These are phyloP conservation scores for Hestina assimilis DNA, from an alignment of 1,140 invertebrate species.

Conservation along the genomic window DNA sequence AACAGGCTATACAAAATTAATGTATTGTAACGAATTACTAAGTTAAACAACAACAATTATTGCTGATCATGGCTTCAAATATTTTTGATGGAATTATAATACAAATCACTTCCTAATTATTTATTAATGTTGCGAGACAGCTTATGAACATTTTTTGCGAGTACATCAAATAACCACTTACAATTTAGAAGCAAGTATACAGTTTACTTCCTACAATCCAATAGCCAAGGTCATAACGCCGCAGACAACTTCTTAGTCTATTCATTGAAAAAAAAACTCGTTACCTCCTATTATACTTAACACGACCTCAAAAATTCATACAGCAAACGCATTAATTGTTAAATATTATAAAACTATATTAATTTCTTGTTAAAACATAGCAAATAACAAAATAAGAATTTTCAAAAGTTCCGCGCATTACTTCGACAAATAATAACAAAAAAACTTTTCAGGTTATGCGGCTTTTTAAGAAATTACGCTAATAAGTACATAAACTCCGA, in stretches of 20 bases:
- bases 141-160: slow-evolving; percentile 72
- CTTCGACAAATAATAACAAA: slow-evolving; percentile 68
- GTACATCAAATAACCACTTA: slow-evolving; percentile 76
- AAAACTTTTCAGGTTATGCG: slow-evolving; percentile 66
- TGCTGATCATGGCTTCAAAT: background rate
- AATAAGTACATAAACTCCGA: background rate
- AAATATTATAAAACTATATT: background rate
- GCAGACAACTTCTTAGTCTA: slow-evolving; percentile 73
- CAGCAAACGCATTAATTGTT: background rate
- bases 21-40: too few species aligned
- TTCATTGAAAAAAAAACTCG: slow-evolving; percentile 70
- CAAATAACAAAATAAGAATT: slow-evolving; percentile 32
- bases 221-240: slow-evolving; percentile 73
- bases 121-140: slow-evolving; percentile 58
- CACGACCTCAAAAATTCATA: slow-evolving; percentile 13
- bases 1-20: too few species aligned
- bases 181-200: slow-evolving; percentile 77
- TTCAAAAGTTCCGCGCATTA: slow-evolving; percentile 69
- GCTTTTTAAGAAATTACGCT: slow-evolving; percentile 36
- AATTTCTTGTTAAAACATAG: background rate
- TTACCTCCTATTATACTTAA: slow-evolving; percentile 50
- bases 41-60: too few species aligned
- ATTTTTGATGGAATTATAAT: slow-evolving; percentile 17
- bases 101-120: slow-evolving; percentile 49
- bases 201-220: slow-evolving; percentile 78